Evolutionary conservation across 2,113 vertebrate genomes (phyloP).

Genomic region (Azemiops feae): DNA sequence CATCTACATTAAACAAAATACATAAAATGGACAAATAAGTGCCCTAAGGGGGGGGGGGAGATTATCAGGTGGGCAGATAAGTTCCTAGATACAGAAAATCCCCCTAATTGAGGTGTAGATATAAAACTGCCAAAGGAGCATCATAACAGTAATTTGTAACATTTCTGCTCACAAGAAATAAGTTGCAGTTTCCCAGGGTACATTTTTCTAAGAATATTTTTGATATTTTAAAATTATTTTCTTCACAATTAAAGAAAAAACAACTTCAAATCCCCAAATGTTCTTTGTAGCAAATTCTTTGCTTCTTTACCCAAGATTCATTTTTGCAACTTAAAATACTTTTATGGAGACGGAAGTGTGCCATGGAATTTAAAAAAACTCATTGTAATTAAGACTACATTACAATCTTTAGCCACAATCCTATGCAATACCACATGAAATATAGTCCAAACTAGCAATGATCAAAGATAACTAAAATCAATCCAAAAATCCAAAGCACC

Average conservation of each 20-base stretch:
- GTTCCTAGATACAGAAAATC: neutral
- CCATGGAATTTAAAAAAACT: neutral
- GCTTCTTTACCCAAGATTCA: neutral
- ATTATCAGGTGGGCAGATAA: neutral
- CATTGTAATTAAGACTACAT: neutral
- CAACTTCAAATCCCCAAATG: neutral
- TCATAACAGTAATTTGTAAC: neutral
- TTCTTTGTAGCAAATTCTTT: neutral
- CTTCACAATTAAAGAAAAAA: neutral
- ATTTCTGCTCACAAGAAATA: neutral
- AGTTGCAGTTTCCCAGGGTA: neutral
- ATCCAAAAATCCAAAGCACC: too few relatives aligned
- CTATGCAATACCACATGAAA: neutral
- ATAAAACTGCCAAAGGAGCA: neutral
- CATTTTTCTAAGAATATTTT: neutral
- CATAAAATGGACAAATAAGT: constrained; percentile 28
- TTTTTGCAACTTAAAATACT: neutral
- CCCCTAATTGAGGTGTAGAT: neutral
- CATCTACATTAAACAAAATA: neutral
- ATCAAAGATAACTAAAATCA: neutral
- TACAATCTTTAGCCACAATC: neutral
- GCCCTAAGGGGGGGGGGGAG: neutral
- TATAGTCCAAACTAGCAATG: neutral
- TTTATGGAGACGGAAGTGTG: neutral
- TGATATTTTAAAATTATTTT: neutral